Evolutionary conservation across 2,113 vertebrate species (phyloP).

Genomic region (Hypanus sabinus): DNA sequence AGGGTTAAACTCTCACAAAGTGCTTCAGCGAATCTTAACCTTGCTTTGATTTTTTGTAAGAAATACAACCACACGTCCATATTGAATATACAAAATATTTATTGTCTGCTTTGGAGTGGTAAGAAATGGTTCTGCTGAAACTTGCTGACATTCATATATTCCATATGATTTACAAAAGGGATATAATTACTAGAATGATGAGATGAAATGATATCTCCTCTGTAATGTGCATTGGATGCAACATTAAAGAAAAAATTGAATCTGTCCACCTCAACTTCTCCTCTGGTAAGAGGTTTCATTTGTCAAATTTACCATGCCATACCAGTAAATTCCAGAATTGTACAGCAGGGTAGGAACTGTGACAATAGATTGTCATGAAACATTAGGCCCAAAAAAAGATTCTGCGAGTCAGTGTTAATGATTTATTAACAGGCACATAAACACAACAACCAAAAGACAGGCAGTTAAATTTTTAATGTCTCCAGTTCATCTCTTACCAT

Average conservation of each 20-base stretch:
- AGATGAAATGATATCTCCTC: background rate
- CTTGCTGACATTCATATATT: background rate
- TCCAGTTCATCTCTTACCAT: background rate
- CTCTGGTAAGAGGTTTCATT: background rate
- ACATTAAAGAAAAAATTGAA: background rate
- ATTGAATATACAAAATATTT: background rate
- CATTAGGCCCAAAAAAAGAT: background rate
- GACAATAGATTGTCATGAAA: background rate
- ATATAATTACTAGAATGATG: background rate
- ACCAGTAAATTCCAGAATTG: background rate
- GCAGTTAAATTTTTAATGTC: conserved; percentile 2
- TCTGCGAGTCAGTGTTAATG: background rate
- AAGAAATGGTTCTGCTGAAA: background rate
- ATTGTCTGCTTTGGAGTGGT: background rate
- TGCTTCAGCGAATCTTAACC: background rate
- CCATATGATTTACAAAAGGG: background rate
- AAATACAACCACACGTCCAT: background rate
- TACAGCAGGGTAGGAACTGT: background rate
- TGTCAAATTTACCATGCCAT: background rate
- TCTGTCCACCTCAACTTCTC: background rate
- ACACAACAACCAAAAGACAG: background rate
- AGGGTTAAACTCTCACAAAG: background rate
- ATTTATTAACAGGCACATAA: background rate
- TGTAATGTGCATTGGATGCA: background rate
- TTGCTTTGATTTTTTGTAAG: background rate